phyloP scores from a whole-genome alignment of 1,140 invertebrate genomes.

The Cardiocondyla obscurior region DNA sequence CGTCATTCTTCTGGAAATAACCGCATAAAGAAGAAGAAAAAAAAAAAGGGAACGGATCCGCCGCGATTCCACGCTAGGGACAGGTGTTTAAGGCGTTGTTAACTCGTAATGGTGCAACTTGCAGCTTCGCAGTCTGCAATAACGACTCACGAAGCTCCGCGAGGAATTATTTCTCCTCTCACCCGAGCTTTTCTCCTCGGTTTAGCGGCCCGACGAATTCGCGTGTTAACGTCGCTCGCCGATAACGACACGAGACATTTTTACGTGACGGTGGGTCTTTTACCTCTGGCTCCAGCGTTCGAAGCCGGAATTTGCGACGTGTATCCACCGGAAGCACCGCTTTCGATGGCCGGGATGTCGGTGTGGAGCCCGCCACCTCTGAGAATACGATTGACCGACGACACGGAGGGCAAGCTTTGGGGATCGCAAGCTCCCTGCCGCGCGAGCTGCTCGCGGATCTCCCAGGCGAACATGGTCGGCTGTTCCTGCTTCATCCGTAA shows the following conservation, averaged over 20 bases:
- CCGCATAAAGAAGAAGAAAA: slow-evolving; percentile 19
- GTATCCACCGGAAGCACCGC: slow-evolving; percentile 67
- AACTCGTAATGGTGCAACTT: slow-evolving; percentile 57
- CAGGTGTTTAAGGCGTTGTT: slow-evolving; percentile 67
- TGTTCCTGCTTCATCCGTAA: slow-evolving; percentile 95
- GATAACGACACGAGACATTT: not conserved
- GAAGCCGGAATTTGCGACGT: slow-evolving; percentile 71
- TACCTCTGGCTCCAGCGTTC: slow-evolving; percentile 73
- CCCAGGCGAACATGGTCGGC: slow-evolving; percentile 96
- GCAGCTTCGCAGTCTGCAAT: slow-evolving; percentile 26
- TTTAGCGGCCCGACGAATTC: not conserved
- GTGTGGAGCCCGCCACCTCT: slow-evolving; percentile 89
- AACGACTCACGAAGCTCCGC: slow-evolving; percentile 45
- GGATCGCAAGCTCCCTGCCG: slow-evolving; percentile 93
- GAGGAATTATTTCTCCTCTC: not conserved
- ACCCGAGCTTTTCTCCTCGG: not conserved
- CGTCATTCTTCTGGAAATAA: slow-evolving; percentile 36
- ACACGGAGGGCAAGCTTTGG: slow-evolving; percentile 95
- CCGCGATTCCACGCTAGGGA: slow-evolving; percentile 56
- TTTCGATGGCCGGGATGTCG: slow-evolving; percentile 78
- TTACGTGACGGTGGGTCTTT: no score
- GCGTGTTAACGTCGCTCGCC: not conserved
- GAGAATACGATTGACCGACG: slow-evolving; percentile 97
- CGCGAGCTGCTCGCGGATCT: slow-evolving; percentile 94
- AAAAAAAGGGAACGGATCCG: not conserved